A percentile compares a stretch with the other conserved stretches of the same genome.
phyloP scores from a whole-genome alignment of 2,797 vertebrate species.

The Varecia variegata region DNA sequence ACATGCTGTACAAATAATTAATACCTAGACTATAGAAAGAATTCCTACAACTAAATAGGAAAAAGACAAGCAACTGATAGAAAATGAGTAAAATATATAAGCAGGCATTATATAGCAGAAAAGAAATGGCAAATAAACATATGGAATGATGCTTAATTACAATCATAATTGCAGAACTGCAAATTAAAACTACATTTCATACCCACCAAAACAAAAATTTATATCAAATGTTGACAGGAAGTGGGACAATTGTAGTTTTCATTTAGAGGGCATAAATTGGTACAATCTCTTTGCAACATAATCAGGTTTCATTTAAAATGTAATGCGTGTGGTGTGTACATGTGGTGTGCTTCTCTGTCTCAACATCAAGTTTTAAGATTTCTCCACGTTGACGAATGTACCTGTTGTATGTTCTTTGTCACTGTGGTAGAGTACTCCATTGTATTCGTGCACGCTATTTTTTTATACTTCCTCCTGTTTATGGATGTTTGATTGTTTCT shows the following conservation, averaged over 20 bases:
- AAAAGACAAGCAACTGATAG: background rate
- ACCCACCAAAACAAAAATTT: background rate
- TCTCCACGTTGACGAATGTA: background rate
- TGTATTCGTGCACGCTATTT: background rate
- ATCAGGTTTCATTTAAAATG: too few relatives aligned
- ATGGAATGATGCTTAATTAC: background rate
- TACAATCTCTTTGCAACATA: background rate
- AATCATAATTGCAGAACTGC: background rate
- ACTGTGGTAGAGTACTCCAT: background rate
- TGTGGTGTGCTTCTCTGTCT: background rate
- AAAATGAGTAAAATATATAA: background rate
- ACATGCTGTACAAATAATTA: background rate
- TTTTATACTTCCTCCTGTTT: background rate
- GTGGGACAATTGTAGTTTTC: background rate
- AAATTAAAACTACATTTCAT: background rate
- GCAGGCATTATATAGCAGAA: background rate
- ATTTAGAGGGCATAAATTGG: background rate
- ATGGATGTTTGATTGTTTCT: background rate
- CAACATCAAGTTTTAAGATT: background rate
- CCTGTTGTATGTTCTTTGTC: background rate
- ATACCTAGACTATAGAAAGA: background rate
- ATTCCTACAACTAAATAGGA: background rate
- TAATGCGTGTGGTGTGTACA: too few relatives aligned
- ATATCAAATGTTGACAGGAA: background rate
- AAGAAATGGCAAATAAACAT: background rate